Conservation (phyloP, 2,113 vertebrate genomes). For the Coracopsis vasa region DNA sequence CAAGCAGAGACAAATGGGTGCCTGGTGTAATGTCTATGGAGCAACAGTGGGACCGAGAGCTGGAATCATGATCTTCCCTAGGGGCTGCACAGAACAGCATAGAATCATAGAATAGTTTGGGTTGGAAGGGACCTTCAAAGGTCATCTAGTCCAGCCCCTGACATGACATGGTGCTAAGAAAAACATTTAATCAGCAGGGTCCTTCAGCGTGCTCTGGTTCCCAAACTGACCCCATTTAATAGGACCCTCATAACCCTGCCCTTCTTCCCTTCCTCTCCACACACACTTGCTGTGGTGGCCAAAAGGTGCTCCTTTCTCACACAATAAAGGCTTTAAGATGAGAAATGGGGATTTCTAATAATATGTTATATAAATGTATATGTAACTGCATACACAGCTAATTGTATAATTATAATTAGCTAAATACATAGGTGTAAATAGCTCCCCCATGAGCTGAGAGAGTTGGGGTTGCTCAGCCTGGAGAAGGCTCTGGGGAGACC, state of each 20-base stretch:
- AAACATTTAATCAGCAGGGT: not conserved
- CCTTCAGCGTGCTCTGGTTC: not conserved
- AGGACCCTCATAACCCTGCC: not conserved
- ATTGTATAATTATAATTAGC: not conserved
- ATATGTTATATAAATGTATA: not conserved
- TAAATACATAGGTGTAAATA: not conserved
- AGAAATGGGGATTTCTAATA: not conserved
- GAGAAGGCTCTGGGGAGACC: not conserved
- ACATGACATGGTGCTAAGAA: not conserved
- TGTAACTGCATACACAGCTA: not conserved
- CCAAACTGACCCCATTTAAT: not conserved
- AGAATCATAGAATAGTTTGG: not conserved
- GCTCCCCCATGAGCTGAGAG: not conserved
- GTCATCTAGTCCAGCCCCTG: not conserved
- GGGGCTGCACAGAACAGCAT: not conserved
- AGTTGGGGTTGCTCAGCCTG: not conserved
- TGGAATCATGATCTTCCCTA: not conserved
- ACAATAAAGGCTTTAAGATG: fast-evolving
- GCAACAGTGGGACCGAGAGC: not conserved
- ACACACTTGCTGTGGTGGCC: too few species aligned
- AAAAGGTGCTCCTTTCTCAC: not conserved
- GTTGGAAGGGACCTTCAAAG: not conserved
- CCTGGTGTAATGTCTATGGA: not conserved
- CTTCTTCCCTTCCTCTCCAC: too few species aligned
- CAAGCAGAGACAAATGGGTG: not conserved